phyloP scores from a whole-genome alignment of 1,140 invertebrate species.

The Nymphalis io region DNA sequence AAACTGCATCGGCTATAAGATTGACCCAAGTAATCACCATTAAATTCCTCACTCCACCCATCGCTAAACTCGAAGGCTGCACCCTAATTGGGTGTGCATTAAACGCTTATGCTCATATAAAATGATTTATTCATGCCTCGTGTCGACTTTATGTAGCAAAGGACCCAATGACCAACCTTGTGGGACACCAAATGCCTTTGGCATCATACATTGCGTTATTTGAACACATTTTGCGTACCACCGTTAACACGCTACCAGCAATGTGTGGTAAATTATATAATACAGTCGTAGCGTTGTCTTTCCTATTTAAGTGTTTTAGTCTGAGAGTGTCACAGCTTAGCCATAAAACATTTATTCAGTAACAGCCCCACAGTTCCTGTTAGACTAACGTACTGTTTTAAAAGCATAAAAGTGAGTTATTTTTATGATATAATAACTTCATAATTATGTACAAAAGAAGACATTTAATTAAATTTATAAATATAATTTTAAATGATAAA shows the following conservation, averaged over 20 bases:
- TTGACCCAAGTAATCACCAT: conserved; percentile 30
- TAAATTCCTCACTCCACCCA: conserved; percentile 16
- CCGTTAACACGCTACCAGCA: not conserved
- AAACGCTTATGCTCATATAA: conserved; percentile 57
- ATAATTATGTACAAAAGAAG: not conserved
- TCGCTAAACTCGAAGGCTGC: conserved; percentile 32
- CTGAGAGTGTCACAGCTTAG: conserved; percentile 22
- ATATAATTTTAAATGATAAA: not conserved
- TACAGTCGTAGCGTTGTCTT: not conserved
- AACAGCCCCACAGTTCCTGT: conserved; percentile 8
- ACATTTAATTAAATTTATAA: not conserved
- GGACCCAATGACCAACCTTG: conserved; percentile 26
- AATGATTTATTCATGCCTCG: conserved; percentile 54
- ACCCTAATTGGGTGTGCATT: conserved; percentile 59
- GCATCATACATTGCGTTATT: conserved; percentile 15
- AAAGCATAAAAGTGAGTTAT: conserved; percentile 17
- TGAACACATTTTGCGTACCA: not conserved
- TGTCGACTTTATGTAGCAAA: conserved; percentile 30
- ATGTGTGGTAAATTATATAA: not conserved
- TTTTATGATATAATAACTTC: conserved; percentile 9
- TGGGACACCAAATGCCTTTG: conserved; percentile 3
- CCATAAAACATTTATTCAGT: conserved; percentile 26
- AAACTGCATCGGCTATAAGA: not conserved
- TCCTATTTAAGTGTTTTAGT: conserved; percentile 9
- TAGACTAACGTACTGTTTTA: conserved; percentile 17